phyloP scores from a whole-genome alignment of 2,797 vertebrate species.

The Decapterus maruadsi region DNA sequence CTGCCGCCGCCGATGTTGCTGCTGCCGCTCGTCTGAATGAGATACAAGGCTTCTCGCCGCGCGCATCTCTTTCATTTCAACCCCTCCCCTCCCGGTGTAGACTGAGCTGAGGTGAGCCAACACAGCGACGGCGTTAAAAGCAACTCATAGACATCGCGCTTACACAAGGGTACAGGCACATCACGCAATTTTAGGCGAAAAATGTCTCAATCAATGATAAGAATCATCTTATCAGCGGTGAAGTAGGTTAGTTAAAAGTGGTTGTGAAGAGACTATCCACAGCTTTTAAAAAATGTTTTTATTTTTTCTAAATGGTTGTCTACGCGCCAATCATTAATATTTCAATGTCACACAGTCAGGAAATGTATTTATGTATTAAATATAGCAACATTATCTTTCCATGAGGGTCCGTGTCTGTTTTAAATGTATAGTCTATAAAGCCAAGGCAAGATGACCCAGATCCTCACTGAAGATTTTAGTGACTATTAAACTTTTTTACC shows the following conservation, averaged over 20 bases:
- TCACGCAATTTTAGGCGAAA: background rate
- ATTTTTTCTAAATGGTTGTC: slow-evolving; percentile 8
- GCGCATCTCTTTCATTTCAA: slow-evolving; percentile 23
- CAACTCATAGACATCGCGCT: no score
- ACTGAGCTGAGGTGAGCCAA: background rate
- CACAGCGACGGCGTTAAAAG: no score
- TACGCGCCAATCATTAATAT: background rate
- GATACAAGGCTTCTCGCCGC: slow-evolving; percentile 38
- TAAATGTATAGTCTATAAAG: background rate
- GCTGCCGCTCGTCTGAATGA: slow-evolving; percentile 32
- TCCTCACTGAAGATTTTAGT: background rate
- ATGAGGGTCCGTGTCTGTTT: background rate
- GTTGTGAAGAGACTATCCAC: no score
- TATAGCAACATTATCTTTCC: no score
- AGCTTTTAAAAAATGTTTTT: no score
- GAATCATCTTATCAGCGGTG: background rate
- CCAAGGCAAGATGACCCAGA: background rate
- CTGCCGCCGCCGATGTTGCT: background rate
- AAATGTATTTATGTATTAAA: no score
- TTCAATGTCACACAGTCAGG: rapidly evolving
- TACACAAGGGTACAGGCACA: background rate
- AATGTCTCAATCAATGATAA: background rate
- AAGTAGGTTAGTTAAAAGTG: no score
- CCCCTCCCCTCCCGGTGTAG: slow-evolving; percentile 43
- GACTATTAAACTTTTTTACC: background rate